These are phyloP conservation scores for Pogonocherus hispidulus DNA, from an alignment of 2,888 invertebrate genomes.

Conservation along the genomic window DNA sequence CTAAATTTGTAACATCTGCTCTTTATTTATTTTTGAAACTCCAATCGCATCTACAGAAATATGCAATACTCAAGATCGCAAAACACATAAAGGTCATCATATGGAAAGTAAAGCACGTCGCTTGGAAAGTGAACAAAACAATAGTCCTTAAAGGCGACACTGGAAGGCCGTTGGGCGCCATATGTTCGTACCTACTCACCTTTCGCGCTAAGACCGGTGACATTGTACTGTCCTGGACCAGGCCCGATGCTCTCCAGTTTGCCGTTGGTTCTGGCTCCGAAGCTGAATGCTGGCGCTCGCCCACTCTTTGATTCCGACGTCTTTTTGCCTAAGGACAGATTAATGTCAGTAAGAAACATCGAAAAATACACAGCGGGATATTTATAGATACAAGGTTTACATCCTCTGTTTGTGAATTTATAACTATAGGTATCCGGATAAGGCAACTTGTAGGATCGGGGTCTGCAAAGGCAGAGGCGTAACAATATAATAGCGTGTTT, in stretches of 20 bases:
- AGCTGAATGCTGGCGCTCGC: conserved; percentile 86
- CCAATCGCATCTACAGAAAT: too few species aligned
- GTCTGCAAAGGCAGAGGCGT: conserved; percentile 6
- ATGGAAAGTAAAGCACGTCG: too few species aligned
- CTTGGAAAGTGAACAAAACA: too few species aligned
- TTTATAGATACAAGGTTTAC: conserved; percentile 7
- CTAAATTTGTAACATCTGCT: too few species aligned
- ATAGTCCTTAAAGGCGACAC: too few species aligned
- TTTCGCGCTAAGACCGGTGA: conserved; percentile 87
- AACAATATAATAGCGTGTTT: background rate
- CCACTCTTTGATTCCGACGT: conserved; percentile 83
- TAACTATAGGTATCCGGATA: conserved; percentile 7
- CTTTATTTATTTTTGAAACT: too few species aligned
- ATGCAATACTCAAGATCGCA: too few species aligned
- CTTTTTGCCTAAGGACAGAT: conserved; percentile 75
- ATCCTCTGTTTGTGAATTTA: too few species aligned
- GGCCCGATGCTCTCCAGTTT: conserved; percentile 80
- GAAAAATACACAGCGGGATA: background rate
- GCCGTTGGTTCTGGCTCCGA: conserved; percentile 77
- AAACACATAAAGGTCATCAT: too few species aligned
- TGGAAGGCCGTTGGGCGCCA: background rate
- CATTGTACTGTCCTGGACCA: conserved; percentile 92
- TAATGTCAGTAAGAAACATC: conserved; percentile 1
- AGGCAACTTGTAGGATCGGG: conserved; percentile 14
- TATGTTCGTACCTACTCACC: conserved; percentile 70